These are phyloP conservation scores for Todiramphus chloris DNA, from an alignment of 2,113 vertebrate species.

Conservation along the genomic window DNA sequence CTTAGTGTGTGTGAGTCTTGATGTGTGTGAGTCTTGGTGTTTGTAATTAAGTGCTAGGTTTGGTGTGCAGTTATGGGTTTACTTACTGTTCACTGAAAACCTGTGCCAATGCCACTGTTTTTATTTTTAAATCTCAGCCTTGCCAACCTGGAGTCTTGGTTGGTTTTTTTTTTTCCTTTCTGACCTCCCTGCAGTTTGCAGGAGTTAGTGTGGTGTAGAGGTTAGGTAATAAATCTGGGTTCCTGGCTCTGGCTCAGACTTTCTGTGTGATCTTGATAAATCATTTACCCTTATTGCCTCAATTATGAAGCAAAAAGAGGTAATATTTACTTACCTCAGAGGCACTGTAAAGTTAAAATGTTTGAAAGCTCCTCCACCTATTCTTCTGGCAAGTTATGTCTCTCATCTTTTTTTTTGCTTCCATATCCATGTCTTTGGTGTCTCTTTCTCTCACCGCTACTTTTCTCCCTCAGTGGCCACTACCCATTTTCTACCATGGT, in stretches of 20 bases:
- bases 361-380: not conserved
- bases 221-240: constrained; percentile 28
- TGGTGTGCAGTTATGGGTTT: not conserved
- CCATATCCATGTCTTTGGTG: not conserved
- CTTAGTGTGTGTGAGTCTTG: fast-evolving
- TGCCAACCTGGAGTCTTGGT: not conserved
- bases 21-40: not conserved
- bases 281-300: constrained; percentile 47
- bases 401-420: not conserved
- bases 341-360: not conserved
- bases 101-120: not conserved
- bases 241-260: constrained; percentile 33
- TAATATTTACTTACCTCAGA: constrained; percentile 38
- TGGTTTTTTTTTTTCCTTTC: not conserved
- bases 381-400: not conserved
- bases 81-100: not conserved
- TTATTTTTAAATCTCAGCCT: not conserved
- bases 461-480: not conserved
- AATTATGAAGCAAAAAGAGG: constrained; percentile 38
- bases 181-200: not conserved
- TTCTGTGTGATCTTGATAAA: constrained; percentile 31
- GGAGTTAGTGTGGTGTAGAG: not conserved
- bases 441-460: not conserved
- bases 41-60: not conserved
- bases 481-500: not conserved